Evolutionary conservation across 64 coral and sea anemone genomes (phyloP), one percentile per base, ranked within the genome.

Genomic region (Acropora yongei): DNA sequence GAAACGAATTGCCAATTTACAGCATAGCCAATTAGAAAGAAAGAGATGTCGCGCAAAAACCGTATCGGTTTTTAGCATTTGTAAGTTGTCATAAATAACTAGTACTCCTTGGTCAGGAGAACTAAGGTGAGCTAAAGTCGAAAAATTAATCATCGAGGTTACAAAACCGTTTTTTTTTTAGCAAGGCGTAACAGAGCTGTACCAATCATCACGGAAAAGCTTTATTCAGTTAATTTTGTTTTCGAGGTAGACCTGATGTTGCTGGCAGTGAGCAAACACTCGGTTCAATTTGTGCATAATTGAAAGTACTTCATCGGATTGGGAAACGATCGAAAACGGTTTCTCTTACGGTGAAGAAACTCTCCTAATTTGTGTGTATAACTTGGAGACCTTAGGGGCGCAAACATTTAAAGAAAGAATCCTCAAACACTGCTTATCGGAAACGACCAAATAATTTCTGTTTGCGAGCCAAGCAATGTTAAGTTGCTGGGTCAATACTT

Each of bases 351-450:
- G 18, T 50, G 50, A 58, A 83, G 79, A 91, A 94, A 90, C 73
- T 78, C 80, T 76, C 72, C 94, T 88, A 55, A 97, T 78, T 95
- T 80, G 53, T 74, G 80, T 47, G 92, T 86, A 88, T 88, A 89
- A 89, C 30, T 53, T 92, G 76, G 69, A 80, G 74, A 89, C 63
- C 80, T 86, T 42, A 63, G 74, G 88, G 88, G 77, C 11, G 91
- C 90, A 98, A 98, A 98, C 96, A 98, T 98, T 95, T 92, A 92
- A 63, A 95, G 80, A 85, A 85, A 87, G 89, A 95, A 95, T 89
- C 87, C 89, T 95, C 92, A 95, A 98, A 98, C 96, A 98, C 89
- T 92, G 93, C 91, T 76, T 86, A 67, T 95, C 74, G 93, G 89
- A 98, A 98, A 98, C 93, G 95, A 84, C 93, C 68, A 92, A 98